A percentile compares a stretch with the other conserved stretches of the same genome.
Evolutionary conservation across 2,113 vertebrate species (phyloP).

Genomic region (Sprattus sprattus): DNA sequence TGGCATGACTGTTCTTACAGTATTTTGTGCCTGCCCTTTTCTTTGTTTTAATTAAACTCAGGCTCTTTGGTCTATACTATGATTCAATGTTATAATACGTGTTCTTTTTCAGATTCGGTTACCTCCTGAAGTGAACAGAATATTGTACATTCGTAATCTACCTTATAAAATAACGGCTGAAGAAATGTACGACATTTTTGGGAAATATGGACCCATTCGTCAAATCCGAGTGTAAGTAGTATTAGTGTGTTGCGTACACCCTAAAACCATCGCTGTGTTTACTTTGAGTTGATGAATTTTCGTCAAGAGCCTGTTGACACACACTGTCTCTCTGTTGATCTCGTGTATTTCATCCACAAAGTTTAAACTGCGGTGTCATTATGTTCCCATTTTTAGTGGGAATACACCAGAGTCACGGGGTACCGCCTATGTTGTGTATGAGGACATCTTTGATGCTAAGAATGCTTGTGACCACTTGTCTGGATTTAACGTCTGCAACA

Average conservation of each 20-base stretch:
- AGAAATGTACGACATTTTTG: slow-evolving; percentile 99
- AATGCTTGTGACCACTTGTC: slow-evolving; percentile 98
- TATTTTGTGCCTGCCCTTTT: too few species aligned
- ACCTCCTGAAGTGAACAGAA: slow-evolving; percentile 95
- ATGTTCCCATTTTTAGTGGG: slow-evolving; percentile 72
- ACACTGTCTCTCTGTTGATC: too few species aligned
- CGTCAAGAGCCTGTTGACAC: too few species aligned
- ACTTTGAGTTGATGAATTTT: neutral
- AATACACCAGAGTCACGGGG: slow-evolving; percentile 96
- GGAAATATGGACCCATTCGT: slow-evolving; percentile 97
- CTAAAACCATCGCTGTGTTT: neutral
- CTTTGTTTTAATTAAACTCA: too few species aligned
- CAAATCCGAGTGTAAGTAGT: slow-evolving; percentile 99
- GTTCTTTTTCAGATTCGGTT: slow-evolving; percentile 83
- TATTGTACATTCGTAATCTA: slow-evolving; percentile 93
- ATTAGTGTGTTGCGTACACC: neutral
- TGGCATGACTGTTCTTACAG: neutral
- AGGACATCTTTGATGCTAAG: slow-evolving; percentile 99
- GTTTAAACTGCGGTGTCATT: neutral
- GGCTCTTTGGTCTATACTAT: too few species aligned
- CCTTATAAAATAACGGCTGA: slow-evolving; percentile 98
- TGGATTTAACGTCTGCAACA: slow-evolving; percentile 98
- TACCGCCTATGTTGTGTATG: slow-evolving; percentile 96
- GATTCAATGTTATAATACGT: neutral
- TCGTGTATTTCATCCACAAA: too few species aligned